Conservation (phyloP, 2,113 vertebrate genomes). For the Anoura caudifer region DNA sequence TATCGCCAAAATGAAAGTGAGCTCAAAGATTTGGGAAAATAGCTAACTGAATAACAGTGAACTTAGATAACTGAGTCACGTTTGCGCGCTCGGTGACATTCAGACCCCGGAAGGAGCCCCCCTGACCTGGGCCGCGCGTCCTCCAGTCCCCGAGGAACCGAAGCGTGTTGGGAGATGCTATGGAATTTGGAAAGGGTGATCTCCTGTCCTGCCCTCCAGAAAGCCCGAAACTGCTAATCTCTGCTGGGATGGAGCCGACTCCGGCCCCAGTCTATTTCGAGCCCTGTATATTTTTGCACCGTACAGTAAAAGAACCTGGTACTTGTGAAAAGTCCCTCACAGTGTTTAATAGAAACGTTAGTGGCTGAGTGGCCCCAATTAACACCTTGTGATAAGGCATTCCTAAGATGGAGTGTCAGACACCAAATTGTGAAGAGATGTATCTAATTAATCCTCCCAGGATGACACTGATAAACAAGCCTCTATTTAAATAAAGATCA, state of each 20-base stretch:
- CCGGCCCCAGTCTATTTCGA: slow-evolving; percentile 36
- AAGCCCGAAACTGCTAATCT: neutral
- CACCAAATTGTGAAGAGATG: slow-evolving; percentile 86
- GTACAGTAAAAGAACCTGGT: slow-evolving; percentile 63
- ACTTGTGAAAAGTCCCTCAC: slow-evolving; percentile 85
- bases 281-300: slow-evolving; percentile 75
- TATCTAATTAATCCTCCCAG: slow-evolving; percentile 89
- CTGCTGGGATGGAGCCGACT: neutral
- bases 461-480: slow-evolving; percentile 89
- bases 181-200: slow-evolving; percentile 16
- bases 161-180: neutral
- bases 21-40: neutral
- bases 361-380: slow-evolving; percentile 98
- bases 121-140: neutral
- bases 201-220: neutral
- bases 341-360: slow-evolving; percentile 94
- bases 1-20: neutral
- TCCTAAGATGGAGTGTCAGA: slow-evolving; percentile 88
- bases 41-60: neutral
- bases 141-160: accelerated
- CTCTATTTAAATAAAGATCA: slow-evolving; percentile 85
- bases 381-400: slow-evolving; percentile 97
- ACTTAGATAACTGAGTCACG: neutral
- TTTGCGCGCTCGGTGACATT: neutral
- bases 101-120: too few relatives aligned